Evolutionary conservation across 2,797 vertebrate species (phyloP).

Genomic region (Eospalax fontanierii): DNA sequence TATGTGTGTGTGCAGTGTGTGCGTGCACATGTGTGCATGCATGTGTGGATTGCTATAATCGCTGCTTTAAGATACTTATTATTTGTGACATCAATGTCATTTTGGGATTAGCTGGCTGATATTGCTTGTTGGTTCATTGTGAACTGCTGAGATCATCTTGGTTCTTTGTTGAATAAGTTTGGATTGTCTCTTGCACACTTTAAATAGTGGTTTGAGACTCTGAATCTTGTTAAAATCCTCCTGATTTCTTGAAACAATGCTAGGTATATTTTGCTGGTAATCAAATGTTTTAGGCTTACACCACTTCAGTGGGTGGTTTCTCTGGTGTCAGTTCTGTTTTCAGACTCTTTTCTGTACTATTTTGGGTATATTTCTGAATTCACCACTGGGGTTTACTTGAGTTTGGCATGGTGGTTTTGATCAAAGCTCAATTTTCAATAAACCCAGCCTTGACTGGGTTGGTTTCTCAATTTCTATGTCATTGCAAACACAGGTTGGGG

Average conservation of each 20-base stretch:
- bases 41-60: background rate
- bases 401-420: background rate
- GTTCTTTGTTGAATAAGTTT: conserved; percentile 45
- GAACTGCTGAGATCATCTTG: conserved; percentile 34
- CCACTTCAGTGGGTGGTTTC: background rate
- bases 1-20: background rate
- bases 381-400: background rate
- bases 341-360: background rate
- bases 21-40: background rate
- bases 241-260: background rate
- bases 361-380: background rate
- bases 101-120: background rate
- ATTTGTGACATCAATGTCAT: background rate
- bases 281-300: background rate
- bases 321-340: background rate
- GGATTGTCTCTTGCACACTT: background rate
- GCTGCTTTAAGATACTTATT: background rate
- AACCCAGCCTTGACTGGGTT: background rate
- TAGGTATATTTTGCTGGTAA: background rate
- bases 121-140: background rate
- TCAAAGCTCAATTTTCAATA: background rate
- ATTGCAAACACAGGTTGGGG: background rate
- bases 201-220: conserved; percentile 9
- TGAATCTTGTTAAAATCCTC: conserved; percentile 28
- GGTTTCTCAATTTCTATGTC: background rate